Conservation (phyloP, 2,888 invertebrate genomes). For the Prostheceraeus crozeri region DNA sequence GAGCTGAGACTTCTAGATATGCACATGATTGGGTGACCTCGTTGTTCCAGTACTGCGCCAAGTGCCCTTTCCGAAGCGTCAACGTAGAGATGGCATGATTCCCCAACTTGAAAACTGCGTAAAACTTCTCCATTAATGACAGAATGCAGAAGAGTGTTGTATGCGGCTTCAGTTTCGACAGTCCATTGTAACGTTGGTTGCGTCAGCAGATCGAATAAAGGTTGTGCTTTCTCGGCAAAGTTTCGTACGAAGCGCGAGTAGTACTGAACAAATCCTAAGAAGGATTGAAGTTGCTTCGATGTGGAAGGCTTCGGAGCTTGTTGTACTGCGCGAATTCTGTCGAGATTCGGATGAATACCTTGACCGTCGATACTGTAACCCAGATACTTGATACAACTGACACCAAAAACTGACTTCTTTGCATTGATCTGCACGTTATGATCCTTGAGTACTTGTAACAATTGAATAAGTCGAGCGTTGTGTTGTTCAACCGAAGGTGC, state of each 20-base stretch:
- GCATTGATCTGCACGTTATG: slow-evolving; percentile 10
- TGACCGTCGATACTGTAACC: neutral
- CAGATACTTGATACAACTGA: neutral
- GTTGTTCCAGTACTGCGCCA: slow-evolving; percentile 19
- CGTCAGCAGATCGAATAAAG: slow-evolving; percentile 5
- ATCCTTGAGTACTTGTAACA: slow-evolving; percentile 1
- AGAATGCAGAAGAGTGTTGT: neutral
- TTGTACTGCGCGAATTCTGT: slow-evolving; percentile 8
- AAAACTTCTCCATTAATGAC: slow-evolving; percentile 3
- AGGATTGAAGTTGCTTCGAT: neutral
- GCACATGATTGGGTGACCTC: slow-evolving; percentile 20
- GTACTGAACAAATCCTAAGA: slow-evolving; percentile 6
- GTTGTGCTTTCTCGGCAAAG: neutral
- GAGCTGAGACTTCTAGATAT: neutral
- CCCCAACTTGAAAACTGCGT: neutral
- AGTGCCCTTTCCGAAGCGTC: slow-evolving; percentile 6
- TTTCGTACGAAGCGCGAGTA: slow-evolving; percentile 9
- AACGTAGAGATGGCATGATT: neutral
- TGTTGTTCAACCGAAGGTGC: neutral
- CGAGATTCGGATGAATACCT: slow-evolving; percentile 15
- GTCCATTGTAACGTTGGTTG: neutral
- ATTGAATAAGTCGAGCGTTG: neutral
- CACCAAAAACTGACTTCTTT: neutral
- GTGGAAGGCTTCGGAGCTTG: slow-evolving; percentile 9
- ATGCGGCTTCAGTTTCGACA: neutral